phyloP scores from a whole-genome alignment of 2,113 vertebrate genomes.

The Spilogale gracilis region DNA sequence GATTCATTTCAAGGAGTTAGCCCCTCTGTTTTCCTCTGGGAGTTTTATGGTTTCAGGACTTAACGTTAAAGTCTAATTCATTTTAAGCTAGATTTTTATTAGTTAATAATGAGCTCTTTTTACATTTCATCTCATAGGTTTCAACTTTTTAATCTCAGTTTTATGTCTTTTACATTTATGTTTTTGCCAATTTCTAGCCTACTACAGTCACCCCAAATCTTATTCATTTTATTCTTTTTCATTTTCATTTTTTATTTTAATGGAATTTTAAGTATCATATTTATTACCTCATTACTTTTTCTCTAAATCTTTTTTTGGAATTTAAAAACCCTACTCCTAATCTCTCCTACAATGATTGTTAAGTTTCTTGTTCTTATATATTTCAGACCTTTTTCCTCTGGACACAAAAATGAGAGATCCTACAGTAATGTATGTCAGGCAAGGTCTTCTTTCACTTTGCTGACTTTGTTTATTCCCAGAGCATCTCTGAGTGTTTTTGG shows the following conservation, averaged over 20 bases:
- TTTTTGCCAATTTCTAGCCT: not conserved
- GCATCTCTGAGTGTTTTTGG: not conserved
- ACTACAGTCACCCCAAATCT: not conserved
- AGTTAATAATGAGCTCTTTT: not conserved
- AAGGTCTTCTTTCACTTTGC: not conserved
- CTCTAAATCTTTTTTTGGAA: conserved; percentile 4
- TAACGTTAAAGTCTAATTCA: not conserved
- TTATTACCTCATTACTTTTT: conserved; percentile 38
- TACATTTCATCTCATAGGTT: conserved; percentile 33
- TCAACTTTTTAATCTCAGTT: not conserved
- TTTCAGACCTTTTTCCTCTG: not conserved
- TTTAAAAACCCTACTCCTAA: not conserved
- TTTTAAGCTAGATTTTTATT: conserved; percentile 15
- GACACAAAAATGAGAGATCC: not conserved
- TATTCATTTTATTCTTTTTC: not conserved
- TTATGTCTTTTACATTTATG: not conserved
- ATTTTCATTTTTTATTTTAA: conserved; percentile 7
- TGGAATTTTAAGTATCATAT: not conserved
- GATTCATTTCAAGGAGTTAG: not conserved
- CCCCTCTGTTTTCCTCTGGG: not conserved
- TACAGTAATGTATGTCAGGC: not conserved
- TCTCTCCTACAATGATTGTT: not conserved
- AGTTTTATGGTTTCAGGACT: not conserved
- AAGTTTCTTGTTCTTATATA: not conserved
- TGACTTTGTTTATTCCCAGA: not conserved